A percentile compares a stretch with the other conserved stretches of the same genome.
Conservation (phyloP, 2,113 vertebrate genomes). For the Thryonomys swinderianus region DNA sequence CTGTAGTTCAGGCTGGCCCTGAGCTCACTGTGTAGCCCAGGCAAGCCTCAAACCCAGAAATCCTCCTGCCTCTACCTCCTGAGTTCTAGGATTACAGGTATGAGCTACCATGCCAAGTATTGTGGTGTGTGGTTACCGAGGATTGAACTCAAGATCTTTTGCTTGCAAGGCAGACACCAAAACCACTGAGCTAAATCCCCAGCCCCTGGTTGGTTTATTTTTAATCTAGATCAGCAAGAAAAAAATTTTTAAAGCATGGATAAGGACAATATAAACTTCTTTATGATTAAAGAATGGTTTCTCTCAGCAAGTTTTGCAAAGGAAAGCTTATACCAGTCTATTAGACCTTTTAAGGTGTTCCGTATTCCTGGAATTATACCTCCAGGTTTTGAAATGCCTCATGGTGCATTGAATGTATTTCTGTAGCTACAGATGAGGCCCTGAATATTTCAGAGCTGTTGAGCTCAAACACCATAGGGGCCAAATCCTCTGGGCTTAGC, state of each 20-base stretch:
- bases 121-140: too few relatives aligned
- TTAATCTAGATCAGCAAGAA: conserved; percentile 13
- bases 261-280: conserved; percentile 42
- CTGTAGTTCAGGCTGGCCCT: too few relatives aligned
- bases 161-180: too few relatives aligned
- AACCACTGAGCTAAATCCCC: too few relatives aligned
- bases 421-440: background rate
- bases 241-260: conserved; percentile 20
- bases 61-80: too few relatives aligned
- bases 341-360: background rate
- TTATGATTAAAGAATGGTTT: conserved; percentile 8
- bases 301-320: background rate
- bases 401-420: background rate
- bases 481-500: background rate
- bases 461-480: background rate
- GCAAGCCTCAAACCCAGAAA: too few relatives aligned
- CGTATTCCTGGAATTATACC: background rate
- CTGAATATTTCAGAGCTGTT: conserved; percentile 9
- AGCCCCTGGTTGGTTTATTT: background rate
- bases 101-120: too few relatives aligned
- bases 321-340: background rate
- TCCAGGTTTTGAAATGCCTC: background rate
- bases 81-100: too few relatives aligned
- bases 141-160: too few relatives aligned
- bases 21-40: too few relatives aligned